phyloP scores from a whole-genome alignment of 1,140 invertebrate species.

The Meloidogyne hapla region DNA sequence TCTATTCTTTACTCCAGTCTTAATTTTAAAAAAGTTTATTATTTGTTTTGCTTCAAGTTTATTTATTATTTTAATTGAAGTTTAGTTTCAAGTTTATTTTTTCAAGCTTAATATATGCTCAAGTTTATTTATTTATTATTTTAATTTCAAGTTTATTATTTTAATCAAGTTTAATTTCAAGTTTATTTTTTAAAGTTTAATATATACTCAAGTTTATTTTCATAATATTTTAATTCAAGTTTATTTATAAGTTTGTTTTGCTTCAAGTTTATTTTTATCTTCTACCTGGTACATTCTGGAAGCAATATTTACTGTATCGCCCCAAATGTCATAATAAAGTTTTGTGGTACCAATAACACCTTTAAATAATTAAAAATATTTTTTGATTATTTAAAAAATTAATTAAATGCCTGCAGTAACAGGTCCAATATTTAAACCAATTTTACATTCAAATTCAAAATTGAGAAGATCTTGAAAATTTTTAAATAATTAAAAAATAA shows the following conservation, averaged over 20 bases:
- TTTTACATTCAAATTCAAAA: constrained; percentile 63
- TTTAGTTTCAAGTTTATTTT: no score
- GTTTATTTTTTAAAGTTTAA: no score
- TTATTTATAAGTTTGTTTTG: no score
- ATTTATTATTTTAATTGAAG: no score
- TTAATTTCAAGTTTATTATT: background rate
- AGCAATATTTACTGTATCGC: constrained; percentile 89
- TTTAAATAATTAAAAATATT: background rate
- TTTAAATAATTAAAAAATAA: background rate
- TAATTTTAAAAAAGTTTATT: no score
- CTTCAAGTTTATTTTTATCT: constrained; percentile 73
- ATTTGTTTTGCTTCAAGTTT: background rate
- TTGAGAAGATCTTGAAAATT: constrained; percentile 55
- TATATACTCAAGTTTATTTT: no score
- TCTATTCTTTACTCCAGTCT: constrained; percentile 17
- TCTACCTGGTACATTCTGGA: constrained; percentile 86
- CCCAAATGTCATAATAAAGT: constrained; percentile 80
- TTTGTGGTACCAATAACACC: constrained; percentile 89
- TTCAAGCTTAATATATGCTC: no score
- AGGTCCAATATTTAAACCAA: constrained; percentile 62
- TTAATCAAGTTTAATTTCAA: no score
- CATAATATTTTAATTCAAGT: no score
- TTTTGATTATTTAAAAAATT: background rate
- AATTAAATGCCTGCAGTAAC: constrained; percentile 49
- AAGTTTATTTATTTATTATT: constrained; percentile 11